Percentiles rank a stretch among this genome's conserved stretches.
phyloP scores from a whole-genome alignment of 2,797 vertebrate species.

The Chrosomus eos region DNA sequence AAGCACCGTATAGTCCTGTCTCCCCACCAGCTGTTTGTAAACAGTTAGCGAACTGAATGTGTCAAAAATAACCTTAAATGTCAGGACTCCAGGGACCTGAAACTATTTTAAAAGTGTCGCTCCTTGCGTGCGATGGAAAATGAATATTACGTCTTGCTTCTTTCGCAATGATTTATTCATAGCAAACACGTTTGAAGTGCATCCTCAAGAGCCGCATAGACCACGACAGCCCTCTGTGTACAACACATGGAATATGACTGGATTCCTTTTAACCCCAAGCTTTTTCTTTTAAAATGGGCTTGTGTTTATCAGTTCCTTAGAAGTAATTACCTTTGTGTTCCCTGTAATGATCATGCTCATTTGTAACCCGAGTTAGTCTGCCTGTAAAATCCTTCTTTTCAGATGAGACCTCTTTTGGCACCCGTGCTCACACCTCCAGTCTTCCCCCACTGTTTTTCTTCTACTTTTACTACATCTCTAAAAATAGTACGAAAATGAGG shows the following conservation, averaged over 20 bases:
- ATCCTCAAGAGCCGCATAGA: constrained; percentile 27
- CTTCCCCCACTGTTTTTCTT: constrained; percentile 29
- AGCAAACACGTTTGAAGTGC: constrained; percentile 32
- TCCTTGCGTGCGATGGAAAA: constrained; percentile 4
- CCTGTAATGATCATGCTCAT: constrained; percentile 21
- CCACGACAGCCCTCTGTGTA: constrained; percentile 18
- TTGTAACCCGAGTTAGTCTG: constrained; percentile 7
- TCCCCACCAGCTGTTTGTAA: constrained; percentile 55
- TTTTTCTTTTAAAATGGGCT: constrained; percentile 19
- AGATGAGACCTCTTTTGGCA: constrained; percentile 41
- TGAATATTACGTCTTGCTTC: constrained; percentile 39
- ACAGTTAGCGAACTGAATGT: constrained; percentile 42
- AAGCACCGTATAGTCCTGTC: not conserved
- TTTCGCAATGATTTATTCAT: constrained; percentile 53
- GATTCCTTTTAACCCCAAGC: constrained; percentile 10
- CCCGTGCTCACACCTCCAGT: not conserved
- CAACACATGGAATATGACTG: not conserved
- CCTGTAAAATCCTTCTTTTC: constrained; percentile 25
- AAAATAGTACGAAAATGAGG: constrained; percentile 55
- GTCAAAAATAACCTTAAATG: constrained; percentile 54
- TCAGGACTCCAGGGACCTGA: constrained; percentile 38
- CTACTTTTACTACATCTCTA: constrained; percentile 43
- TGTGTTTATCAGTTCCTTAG: constrained; percentile 34
- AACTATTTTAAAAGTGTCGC: constrained; percentile 47
- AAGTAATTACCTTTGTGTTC: constrained; percentile 26